Base-by-base conservation (phyloP, 2,113 vertebrate species). In the Hyperopisus bebe region DNA sequence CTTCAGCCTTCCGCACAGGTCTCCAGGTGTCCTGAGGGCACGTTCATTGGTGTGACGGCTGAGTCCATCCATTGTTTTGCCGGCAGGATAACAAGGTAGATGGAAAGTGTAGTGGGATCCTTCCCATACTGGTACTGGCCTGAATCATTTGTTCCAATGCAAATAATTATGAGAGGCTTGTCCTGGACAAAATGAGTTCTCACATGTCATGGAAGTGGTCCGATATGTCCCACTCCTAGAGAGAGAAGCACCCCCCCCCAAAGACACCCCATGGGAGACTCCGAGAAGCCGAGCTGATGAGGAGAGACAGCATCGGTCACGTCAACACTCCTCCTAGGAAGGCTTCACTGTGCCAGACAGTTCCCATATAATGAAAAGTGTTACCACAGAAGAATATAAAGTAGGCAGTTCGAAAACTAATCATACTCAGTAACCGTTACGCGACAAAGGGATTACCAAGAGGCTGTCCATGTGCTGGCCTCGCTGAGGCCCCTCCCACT, bases 121-220 rank as follows among this genome's bases (percentile, higher is more conserved):
- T 47, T n/a, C 5, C 82, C 3, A 50, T 17, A 86, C 84, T 50
- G 42, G 31, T 6, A 44, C 42, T 84, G 82, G 82, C 21, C 44
- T 84, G 44, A 84, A 47, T 47, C 39, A 44, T 84, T 84, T 84
- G 85, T 87, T 55, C 85, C 48, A 51, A 48, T 51, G 53, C 31
- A 84, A 44, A 84, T 88, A 55, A 58, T 58, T 44, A 21, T 88
- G 7, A 31, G 13, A 87, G 85, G n/a, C 50, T 88, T 62, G 35
- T 66, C 86, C 35, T 42, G 31, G 86, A 44, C 31, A 42, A 88
- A 44, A 88, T 44, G 31, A 62, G 39, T 51, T 66, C 88, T 90
- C 70, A 88, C 83, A 91, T 35, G 85, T 51, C 92, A 90, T 89
- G 89, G 83, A 55, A 88, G 88, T 62, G 89, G 82, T 31, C 77